Percentiles rank a stretch among this genome's conserved stretches.
Conservation (phyloP, 2,113 vertebrate genomes). For the Phainopepla nitens region DNA sequence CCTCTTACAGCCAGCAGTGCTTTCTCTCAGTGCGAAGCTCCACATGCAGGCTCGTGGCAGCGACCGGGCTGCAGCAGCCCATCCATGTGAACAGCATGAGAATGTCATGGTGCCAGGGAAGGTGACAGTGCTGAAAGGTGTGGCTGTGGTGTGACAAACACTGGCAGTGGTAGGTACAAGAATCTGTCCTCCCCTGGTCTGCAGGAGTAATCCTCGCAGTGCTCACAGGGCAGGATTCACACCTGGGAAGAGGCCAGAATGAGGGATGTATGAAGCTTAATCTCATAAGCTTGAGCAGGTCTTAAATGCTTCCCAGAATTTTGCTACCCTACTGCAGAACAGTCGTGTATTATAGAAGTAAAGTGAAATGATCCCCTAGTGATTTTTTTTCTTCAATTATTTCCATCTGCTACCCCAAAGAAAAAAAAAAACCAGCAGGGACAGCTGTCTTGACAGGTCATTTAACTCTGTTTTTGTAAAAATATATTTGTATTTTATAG, state of each 20-base stretch:
- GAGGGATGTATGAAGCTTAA: not conserved
- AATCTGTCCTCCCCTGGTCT: not conserved
- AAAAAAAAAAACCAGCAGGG: not conserved
- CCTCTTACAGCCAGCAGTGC: not conserved
- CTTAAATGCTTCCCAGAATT: not conserved
- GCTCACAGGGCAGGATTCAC: not conserved
- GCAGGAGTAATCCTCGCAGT: not conserved
- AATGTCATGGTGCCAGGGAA: not conserved
- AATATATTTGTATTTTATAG: constrained; percentile 26
- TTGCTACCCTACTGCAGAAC: not conserved
- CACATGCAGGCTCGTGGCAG: not conserved
- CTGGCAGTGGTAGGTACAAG: rapidly evolving
- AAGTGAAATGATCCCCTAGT: not conserved
- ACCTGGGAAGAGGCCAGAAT: not conserved
- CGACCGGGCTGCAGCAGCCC: rapidly evolving
- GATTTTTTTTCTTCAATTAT: not conserved
- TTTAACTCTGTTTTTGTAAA: constrained; percentile 38
- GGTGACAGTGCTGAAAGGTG: not conserved
- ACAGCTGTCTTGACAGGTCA: not conserved
- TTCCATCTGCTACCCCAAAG: not conserved
- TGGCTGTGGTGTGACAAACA: not conserved
- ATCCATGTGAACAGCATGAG: rapidly evolving
- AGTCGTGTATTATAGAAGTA: not conserved
- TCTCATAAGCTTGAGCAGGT: not conserved
- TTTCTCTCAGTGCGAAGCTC: not conserved